phyloP scores from a whole-genome alignment of 2,113 vertebrate species.

The Sinocyclocheilus anophthalmus region DNA sequence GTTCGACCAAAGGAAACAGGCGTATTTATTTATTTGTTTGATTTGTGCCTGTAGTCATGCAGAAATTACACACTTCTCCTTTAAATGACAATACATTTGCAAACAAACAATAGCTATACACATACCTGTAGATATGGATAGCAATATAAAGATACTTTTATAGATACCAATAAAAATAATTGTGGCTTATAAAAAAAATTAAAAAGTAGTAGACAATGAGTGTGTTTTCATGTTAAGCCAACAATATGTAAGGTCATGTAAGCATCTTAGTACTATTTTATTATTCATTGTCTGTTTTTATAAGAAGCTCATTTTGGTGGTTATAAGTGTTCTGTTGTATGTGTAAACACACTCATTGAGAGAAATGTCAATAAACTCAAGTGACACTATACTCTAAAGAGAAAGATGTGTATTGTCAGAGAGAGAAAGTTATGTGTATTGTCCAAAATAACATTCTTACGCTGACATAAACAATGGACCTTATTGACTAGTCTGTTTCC shows the following conservation, averaged over 20 bases:
- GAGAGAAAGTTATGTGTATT: conserved; percentile 45
- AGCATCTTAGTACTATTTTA: not conserved
- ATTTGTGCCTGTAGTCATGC: not conserved
- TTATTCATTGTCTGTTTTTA: not conserved
- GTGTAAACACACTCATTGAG: not conserved
- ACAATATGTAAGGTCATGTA: not conserved
- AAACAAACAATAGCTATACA: not conserved
- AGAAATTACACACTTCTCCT: not conserved
- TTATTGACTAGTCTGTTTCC: conserved; percentile 40
- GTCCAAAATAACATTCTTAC: conserved; percentile 14
- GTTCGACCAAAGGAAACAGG: not conserved
- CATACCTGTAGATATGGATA: too few relatives aligned
- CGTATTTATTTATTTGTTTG: not conserved
- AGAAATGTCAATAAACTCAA: not conserved
- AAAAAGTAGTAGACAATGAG: not conserved
- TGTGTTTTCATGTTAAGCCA: not conserved
- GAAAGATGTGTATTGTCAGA: conserved; percentile 11
- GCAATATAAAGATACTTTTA: not conserved
- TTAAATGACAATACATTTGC: not conserved
- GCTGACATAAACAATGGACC: conserved; percentile 13
- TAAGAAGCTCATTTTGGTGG: not conserved
- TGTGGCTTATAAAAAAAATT: not conserved
- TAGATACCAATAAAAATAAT: not conserved
- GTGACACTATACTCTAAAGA: not conserved
- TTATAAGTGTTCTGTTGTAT: not conserved